These are phyloP conservation scores for Trochalopteron elliotii DNA, from an alignment of 2,113 vertebrate species.

Conservation along the genomic window DNA sequence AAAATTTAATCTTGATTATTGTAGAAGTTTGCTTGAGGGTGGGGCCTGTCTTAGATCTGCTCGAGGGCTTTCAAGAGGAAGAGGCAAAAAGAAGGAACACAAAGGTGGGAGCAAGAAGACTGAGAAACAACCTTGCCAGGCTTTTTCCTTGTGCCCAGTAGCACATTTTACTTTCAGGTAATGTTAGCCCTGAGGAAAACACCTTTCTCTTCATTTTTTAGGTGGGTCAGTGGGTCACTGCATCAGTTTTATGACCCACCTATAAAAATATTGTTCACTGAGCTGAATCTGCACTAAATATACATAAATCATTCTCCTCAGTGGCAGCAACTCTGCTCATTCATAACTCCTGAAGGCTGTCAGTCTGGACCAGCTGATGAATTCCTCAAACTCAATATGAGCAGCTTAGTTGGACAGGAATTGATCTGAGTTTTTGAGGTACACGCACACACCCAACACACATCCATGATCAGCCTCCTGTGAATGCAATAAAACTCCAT, in stretches of 20 bases:
- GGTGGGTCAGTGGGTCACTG: neutral
- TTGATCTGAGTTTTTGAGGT: neutral
- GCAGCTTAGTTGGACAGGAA: neutral
- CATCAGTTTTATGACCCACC: neutral
- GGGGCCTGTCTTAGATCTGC: neutral
- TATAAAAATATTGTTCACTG: neutral
- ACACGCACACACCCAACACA: neutral
- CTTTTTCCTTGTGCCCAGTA: neutral
- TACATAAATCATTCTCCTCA: neutral
- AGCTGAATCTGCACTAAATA: neutral
- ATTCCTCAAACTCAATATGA: neutral
- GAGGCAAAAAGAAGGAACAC: neutral
- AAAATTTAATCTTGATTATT: neutral
- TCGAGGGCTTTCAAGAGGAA: rapidly evolving
- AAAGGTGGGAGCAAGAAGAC: neutral
- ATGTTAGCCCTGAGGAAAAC: neutral
- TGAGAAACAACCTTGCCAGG: neutral
- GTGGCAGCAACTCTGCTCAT: neutral
- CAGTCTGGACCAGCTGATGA: neutral
- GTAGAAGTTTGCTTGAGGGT: neutral
- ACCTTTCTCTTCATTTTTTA: neutral
- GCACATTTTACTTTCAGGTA: neutral
- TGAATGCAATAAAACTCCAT: neutral
- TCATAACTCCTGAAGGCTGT: neutral
- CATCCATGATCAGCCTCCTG: neutral